Evolutionary conservation across 2,888 invertebrate genomes (phyloP).

Genomic region (Cantharis rufa): DNA sequence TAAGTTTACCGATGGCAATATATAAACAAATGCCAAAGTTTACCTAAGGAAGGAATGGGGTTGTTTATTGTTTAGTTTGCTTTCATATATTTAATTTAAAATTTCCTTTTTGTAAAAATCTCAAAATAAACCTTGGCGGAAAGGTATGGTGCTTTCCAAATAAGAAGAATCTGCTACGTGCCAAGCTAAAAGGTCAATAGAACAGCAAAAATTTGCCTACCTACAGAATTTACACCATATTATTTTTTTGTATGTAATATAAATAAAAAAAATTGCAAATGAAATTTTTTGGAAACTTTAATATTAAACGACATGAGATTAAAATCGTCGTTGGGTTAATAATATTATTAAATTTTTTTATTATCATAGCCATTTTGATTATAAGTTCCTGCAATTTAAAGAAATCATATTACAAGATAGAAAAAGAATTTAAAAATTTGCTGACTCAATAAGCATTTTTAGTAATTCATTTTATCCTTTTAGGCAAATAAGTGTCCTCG

Average conservation of each 20-base stretch:
- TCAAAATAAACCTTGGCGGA: background rate
- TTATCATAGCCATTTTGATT: slow-evolving; percentile 7
- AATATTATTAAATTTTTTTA: background rate
- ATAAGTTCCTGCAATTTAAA: slow-evolving; percentile 8
- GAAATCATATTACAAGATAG: slow-evolving; percentile 22
- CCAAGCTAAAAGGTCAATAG: background rate
- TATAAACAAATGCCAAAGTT: background rate
- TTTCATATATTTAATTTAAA: background rate
- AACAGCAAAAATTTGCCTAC: background rate
- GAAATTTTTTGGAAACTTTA: background rate
- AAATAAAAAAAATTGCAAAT: background rate
- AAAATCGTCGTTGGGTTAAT: background rate
- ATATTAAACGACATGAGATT: background rate
- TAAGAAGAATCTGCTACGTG: background rate
- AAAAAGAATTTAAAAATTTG: slow-evolving; percentile 20
- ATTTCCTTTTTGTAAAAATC: background rate
- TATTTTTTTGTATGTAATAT: too few species aligned
- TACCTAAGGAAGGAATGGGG: background rate
- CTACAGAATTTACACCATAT: too few species aligned
- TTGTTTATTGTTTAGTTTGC: background rate
- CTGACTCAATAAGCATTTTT: slow-evolving; percentile 29
- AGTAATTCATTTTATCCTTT: slow-evolving; percentile 33
- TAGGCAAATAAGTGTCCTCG: slow-evolving; percentile 45
- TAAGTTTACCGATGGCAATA: background rate
- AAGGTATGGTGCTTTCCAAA: background rate